Evolutionary conservation across 2,797 vertebrate species (phyloP).

Genomic region (Gobionotothen gibberifrons): DNA sequence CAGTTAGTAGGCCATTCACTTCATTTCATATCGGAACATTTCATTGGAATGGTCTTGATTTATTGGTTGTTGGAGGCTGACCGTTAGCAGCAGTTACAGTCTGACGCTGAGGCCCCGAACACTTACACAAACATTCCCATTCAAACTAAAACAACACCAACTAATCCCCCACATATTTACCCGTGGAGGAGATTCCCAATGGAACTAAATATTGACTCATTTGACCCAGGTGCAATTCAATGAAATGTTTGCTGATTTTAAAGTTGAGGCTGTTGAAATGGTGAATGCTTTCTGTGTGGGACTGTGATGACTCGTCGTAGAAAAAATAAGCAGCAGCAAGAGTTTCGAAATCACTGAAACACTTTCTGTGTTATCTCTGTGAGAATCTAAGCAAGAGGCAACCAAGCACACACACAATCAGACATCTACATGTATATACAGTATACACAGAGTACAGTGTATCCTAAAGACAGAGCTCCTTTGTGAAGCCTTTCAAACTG

Average conservation of each 20-base stretch:
- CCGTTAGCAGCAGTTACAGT: constrained; percentile 37
- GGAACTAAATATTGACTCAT: constrained; percentile 66
- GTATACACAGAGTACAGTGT: constrained; percentile 50
- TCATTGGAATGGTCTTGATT: constrained; percentile 25
- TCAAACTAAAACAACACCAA: constrained; percentile 69
- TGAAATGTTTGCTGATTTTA: constrained; percentile 61
- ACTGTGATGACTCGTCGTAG: constrained; percentile 23
- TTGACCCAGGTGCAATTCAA: constrained; percentile 48
- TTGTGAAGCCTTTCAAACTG: constrained; percentile 59
- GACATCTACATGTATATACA: constrained; percentile 41
- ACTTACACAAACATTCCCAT: constrained; percentile 68
- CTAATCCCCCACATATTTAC: constrained; percentile 69
- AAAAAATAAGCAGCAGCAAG: constrained; percentile 41
- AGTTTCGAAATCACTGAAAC: constrained; percentile 25
- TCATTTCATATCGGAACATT: constrained; percentile 48
- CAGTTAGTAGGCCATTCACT: constrained; percentile 34
- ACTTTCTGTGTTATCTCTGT: constrained; percentile 41
- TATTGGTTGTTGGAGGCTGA: constrained; percentile 25
- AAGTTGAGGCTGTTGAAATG: background rate
- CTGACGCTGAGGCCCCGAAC: constrained; percentile 32
- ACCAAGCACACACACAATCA: constrained; percentile 19
- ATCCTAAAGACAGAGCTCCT: constrained; percentile 53
- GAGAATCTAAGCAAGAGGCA: constrained; percentile 38
- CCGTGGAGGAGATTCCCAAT: constrained; percentile 50
- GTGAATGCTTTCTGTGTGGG: constrained; percentile 53